Conservation (phyloP, 1,140 invertebrate genomes). For the Diorhabda elongata region DNA sequence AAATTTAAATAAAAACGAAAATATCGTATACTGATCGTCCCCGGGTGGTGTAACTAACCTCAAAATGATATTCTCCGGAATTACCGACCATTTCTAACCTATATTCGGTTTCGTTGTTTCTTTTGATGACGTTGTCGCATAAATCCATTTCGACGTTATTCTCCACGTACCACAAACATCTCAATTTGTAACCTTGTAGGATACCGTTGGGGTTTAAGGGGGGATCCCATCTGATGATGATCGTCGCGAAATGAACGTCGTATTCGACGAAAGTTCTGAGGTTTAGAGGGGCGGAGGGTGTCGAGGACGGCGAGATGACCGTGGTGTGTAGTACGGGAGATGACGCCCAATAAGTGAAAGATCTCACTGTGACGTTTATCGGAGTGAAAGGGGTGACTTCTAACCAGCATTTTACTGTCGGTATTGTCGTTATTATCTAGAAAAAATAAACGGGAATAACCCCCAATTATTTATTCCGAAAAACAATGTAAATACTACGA, state of each 20-base stretch:
- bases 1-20: conserved; percentile 29
- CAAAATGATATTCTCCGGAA: conserved; percentile 69
- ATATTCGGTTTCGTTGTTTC: conserved; percentile 51
- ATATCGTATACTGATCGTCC: too few relatives aligned
- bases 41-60: conserved; percentile 50
- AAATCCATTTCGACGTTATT: conserved; percentile 35
- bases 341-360: conserved; percentile 80
- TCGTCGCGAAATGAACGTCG: conserved; percentile 46
- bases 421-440: conserved; percentile 48
- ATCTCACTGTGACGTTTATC: conserved; percentile 67
- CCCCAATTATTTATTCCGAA: too few relatives aligned
- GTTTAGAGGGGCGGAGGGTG: conserved; percentile 65
- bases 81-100: conserved; percentile 54
- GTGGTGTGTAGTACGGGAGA: conserved; percentile 57
- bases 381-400: conserved; percentile 62
- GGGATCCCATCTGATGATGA: conserved; percentile 71
- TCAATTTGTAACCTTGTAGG: conserved; percentile 66
- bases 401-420: conserved; percentile 49
- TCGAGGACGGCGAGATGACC: conserved; percentile 64
- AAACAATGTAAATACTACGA: too few relatives aligned
- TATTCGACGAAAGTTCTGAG: conserved; percentile 66
- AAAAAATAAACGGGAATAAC: too few relatives aligned
- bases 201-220: conserved; percentile 70
- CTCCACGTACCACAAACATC: conserved; percentile 57
- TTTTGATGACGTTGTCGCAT: conserved; percentile 34